Percentiles rank a stretch among this genome's conserved stretches.
phyloP scores from a whole-genome alignment of 1,140 invertebrate species.

The Maniola jurtina region DNA sequence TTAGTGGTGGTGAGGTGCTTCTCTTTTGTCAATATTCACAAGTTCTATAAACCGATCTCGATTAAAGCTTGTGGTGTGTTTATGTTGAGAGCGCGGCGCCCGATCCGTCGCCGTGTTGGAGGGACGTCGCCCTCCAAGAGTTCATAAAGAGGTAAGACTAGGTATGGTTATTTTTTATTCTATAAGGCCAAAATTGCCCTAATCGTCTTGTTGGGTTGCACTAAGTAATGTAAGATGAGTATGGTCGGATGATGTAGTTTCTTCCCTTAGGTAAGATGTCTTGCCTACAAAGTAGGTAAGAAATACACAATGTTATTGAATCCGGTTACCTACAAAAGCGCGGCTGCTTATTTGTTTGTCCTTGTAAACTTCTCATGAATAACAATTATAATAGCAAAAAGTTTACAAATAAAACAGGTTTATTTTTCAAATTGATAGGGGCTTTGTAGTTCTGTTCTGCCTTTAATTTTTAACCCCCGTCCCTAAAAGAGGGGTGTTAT shows the following conservation, averaged over 20 bases:
- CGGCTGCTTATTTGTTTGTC: constrained; percentile 10
- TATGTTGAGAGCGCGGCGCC: constrained; percentile 69
- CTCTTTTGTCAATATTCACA: constrained; percentile 21
- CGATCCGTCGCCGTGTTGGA: constrained; percentile 63
- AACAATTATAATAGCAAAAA: not conserved
- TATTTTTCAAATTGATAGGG: not conserved
- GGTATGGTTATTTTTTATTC: constrained; percentile 47
- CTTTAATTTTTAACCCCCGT: not conserved
- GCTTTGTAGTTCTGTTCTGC: not conserved
- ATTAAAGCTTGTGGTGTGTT: constrained; percentile 72
- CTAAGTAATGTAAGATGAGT: not conserved
- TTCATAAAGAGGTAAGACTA: constrained; percentile 64
- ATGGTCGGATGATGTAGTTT: constrained; percentile 18
- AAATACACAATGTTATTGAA: constrained; percentile 13
- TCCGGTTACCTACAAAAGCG: constrained; percentile 40
- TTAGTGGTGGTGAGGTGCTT: constrained; percentile 59
- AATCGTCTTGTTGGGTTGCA: not conserved
- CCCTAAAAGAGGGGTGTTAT: too few species aligned
- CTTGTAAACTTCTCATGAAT: not conserved
- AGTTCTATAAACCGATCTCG: constrained; percentile 49
- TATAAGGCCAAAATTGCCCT: constrained; percentile 3
- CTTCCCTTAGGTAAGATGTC: constrained; percentile 34
- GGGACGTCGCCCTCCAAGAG: constrained; percentile 73
- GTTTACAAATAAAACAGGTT: not conserved
- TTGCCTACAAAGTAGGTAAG: constrained; percentile 34